Conservation (phyloP, 2,888 invertebrate genomes). For the Cacoxenus indagator region DNA sequence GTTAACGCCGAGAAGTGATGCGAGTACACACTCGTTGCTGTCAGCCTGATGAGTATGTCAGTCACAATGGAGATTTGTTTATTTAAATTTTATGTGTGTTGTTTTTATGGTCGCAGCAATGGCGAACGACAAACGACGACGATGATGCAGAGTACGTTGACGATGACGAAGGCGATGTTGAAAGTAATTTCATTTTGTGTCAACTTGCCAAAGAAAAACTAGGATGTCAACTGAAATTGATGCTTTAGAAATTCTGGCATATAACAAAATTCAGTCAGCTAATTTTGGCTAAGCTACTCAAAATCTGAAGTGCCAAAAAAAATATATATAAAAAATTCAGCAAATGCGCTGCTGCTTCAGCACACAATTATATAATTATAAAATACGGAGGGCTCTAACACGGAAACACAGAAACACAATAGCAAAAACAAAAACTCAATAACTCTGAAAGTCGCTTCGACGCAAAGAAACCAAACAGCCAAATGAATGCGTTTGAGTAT, state of each 20-base stretch:
- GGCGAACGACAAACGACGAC: too few species aligned
- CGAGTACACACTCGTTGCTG: background rate
- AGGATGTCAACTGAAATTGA: background rate
- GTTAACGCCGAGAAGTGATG: background rate
- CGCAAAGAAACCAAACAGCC: too few species aligned
- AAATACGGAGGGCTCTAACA: too few species aligned
- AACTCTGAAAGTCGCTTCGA: too few species aligned
- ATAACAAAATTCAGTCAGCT: background rate
- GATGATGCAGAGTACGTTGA: too few species aligned
- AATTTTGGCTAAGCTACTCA: background rate
- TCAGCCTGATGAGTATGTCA: conserved; percentile 9
- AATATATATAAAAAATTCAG: too few species aligned
- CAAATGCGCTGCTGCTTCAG: too few species aligned
- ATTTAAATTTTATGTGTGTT: conserved; percentile 8
- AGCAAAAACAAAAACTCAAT: too few species aligned
- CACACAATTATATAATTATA: too few species aligned
- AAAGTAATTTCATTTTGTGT: background rate
- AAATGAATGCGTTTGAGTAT: too few species aligned
- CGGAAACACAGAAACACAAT: too few species aligned
- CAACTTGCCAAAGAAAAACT: background rate
- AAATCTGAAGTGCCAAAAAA: background rate
- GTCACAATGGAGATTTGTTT: conserved; percentile 5
- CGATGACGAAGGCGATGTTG: too few species aligned
- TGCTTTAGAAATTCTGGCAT: background rate
- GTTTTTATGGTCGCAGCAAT: background rate